phyloP scores from a whole-genome alignment of 2,888 invertebrate genomes.

The Antheraea yamamai region DNA sequence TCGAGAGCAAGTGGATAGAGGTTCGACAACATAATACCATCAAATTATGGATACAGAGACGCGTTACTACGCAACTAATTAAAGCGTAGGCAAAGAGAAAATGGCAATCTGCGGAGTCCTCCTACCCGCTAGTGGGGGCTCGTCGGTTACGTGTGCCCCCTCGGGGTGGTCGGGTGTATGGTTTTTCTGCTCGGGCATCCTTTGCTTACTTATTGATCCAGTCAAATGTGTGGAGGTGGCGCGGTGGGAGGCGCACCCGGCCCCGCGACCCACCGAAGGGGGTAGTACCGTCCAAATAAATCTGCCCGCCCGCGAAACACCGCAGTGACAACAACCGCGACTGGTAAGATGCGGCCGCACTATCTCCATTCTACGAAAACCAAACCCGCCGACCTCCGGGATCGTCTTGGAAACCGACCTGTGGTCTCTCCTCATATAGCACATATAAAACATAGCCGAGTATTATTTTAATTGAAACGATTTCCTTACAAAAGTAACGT shows the following conservation, averaged over 20 bases:
- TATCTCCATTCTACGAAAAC: slow-evolving; percentile 58
- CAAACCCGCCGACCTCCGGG: slow-evolving; percentile 30
- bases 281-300: slow-evolving; percentile 81
- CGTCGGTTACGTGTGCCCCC: slow-evolving; percentile 83
- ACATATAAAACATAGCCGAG: slow-evolving; percentile 42
- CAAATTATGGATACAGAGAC: slow-evolving; percentile 77
- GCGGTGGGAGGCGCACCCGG: slow-evolving; percentile 76
- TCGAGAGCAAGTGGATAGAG: background rate
- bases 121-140: slow-evolving; percentile 80
- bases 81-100: slow-evolving; percentile 83
- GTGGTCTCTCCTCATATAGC: slow-evolving; percentile 18
- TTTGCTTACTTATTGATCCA: slow-evolving; percentile 84
- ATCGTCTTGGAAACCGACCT: slow-evolving; percentile 21
- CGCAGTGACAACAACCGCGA: slow-evolving; percentile 80
- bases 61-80: slow-evolving; percentile 83
- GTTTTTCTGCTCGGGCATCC: slow-evolving; percentile 84
- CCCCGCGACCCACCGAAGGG: slow-evolving; percentile 70
- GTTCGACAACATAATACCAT: slow-evolving; percentile 63
- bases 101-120: slow-evolving; percentile 82
- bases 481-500: slow-evolving; percentile 63
- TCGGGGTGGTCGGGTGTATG: slow-evolving; percentile 82
- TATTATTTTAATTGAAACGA: slow-evolving; percentile 70
- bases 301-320: slow-evolving; percentile 83
- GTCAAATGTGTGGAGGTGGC: slow-evolving; percentile 83
- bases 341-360: slow-evolving; percentile 79